phyloP scores from a whole-genome alignment of 2,888 invertebrate species.

The Diplazon laetatorius region DNA sequence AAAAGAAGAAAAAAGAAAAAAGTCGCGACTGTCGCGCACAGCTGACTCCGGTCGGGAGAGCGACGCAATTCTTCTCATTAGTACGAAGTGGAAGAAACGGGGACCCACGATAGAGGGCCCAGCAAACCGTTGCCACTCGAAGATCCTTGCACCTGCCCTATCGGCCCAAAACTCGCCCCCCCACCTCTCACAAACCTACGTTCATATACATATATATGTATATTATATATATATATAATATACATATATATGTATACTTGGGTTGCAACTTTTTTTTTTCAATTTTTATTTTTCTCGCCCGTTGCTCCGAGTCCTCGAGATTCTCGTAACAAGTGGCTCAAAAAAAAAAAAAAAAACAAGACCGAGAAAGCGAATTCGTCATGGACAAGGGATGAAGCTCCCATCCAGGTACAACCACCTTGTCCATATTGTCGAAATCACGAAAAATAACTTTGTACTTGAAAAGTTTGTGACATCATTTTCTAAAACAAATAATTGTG shows the following conservation, averaged over 20 bases:
- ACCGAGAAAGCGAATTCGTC: neutral
- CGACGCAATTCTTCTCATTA: slow-evolving; percentile 58
- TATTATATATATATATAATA: too few species aligned
- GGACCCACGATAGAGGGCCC: slow-evolving; percentile 23
- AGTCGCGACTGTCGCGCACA: slow-evolving; percentile 21
- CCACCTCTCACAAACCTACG: neutral
- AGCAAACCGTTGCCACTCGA: slow-evolving; percentile 60
- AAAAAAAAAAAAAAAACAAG: neutral
- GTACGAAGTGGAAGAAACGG: slow-evolving; percentile 40
- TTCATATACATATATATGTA: neutral
- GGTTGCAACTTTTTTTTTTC: neutral
- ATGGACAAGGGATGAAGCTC: too few species aligned
- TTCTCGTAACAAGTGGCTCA: neutral
- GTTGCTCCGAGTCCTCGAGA: slow-evolving; percentile 11
- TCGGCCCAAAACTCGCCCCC: slow-evolving; percentile 23
- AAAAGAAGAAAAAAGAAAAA: too few species aligned
- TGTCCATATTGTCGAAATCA: too few species aligned
- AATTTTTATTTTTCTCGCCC: neutral
- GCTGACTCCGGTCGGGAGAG: slow-evolving; percentile 46
- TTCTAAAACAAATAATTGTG: too few species aligned
- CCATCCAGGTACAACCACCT: too few species aligned
- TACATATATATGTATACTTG: neutral
- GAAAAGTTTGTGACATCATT: too few species aligned
- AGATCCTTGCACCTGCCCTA: slow-evolving; percentile 52
- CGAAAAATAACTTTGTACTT: too few species aligned